phyloP scores from a whole-genome alignment of 2,888 invertebrate genomes.

The Diarsia mendica region DNA sequence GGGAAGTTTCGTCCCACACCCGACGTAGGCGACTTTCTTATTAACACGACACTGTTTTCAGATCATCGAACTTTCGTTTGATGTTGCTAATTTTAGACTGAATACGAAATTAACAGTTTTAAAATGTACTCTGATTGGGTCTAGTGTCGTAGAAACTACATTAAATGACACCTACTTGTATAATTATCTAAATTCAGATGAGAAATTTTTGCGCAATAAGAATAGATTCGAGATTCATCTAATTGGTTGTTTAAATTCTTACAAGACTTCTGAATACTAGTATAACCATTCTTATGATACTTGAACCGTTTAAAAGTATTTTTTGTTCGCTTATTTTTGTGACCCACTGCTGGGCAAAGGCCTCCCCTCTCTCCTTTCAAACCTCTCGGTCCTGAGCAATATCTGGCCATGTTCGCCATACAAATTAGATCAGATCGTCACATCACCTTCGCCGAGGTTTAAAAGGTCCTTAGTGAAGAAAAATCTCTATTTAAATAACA shows the following conservation, averaged over 20 bases:
- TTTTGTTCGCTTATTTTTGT: too few relatives aligned
- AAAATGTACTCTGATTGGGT: conserved; percentile 30
- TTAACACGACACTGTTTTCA: conserved; percentile 52
- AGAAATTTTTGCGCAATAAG: neutral
- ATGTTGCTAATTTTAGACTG: conserved; percentile 51
- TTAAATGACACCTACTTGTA: neutral
- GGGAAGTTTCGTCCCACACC: conserved; percentile 50
- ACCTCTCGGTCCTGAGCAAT: too few relatives aligned
- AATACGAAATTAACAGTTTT: conserved; percentile 38
- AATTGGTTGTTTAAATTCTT: neutral
- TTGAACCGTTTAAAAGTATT: neutral
- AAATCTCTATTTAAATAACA: neutral
- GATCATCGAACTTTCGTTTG: conserved; percentile 62
- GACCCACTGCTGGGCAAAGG: too few relatives aligned
- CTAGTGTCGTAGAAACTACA: conserved; percentile 14
- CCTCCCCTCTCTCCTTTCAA: too few relatives aligned
- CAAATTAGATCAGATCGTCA: too few relatives aligned
- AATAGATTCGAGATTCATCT: neutral
- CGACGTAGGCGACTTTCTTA: conserved; percentile 57
- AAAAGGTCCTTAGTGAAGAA: neutral
- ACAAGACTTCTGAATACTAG: neutral
- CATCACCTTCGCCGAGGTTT: too few relatives aligned
- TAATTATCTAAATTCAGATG: conserved; percentile 7
- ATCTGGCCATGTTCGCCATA: too few relatives aligned
- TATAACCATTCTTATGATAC: neutral